Percentiles rank a stretch among this genome's conserved stretches.
These are phyloP conservation scores for Forbesichthys agassizii DNA, from an alignment of 2,113 vertebrate genomes.

Conservation along the genomic window DNA sequence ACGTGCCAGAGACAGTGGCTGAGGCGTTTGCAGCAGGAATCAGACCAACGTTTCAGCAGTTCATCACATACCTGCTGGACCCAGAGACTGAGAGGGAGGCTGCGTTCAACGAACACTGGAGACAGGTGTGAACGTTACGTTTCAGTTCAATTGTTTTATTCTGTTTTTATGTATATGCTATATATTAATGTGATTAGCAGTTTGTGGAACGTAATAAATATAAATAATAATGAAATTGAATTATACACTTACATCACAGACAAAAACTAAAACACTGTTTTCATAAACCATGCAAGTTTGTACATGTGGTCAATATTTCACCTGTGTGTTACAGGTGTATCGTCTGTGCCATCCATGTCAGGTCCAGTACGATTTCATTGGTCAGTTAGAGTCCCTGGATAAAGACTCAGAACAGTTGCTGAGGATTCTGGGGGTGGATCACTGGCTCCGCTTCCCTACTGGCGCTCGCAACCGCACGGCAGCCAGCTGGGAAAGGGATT, in stretches of 20 bases:
- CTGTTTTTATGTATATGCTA: not conserved
- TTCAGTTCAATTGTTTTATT: too few relatives aligned
- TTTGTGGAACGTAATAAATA: not conserved
- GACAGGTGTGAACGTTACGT: constrained; percentile 49
- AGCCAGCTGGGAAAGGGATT: constrained; percentile 86
- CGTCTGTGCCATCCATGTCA: constrained; percentile 93
- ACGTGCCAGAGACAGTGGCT: constrained; percentile 81
- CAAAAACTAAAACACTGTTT: constrained; percentile 74
- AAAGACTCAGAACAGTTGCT: constrained; percentile 87
- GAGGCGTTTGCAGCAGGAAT: constrained; percentile 84
- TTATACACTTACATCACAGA: not conserved
- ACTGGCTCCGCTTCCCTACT: constrained; percentile 82
- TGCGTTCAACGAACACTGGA: constrained; percentile 74
- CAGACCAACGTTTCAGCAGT: constrained; percentile 87
- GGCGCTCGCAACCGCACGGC: constrained; percentile 84
- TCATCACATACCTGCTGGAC: constrained; percentile 89
- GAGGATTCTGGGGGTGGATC: constrained; percentile 84
- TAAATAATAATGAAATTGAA: not conserved
- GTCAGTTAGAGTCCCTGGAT: constrained; percentile 90
- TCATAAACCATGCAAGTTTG: constrained; percentile 23
- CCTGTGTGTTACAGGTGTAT: constrained; percentile 63
- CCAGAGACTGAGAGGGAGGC: constrained; percentile 50
- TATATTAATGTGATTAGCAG: not conserved
- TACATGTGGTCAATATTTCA: not conserved
- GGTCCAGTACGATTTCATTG: constrained; percentile 93